Evolutionary conservation across 2,113 vertebrate genomes (phyloP).

Genomic region (Myotis davidii): DNA sequence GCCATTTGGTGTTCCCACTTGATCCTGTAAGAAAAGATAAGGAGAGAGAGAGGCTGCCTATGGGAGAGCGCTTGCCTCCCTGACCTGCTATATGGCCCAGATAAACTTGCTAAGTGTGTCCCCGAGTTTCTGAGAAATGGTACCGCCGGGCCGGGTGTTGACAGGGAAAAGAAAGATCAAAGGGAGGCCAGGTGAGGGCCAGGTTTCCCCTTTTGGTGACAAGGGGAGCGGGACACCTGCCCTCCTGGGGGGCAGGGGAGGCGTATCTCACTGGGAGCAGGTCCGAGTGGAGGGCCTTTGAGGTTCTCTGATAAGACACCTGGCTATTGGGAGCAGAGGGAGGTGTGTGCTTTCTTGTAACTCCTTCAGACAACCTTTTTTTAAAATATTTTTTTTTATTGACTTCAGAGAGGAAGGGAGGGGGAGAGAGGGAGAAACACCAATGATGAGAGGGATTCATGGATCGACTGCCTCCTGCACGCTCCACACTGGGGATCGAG

Average conservation of each 20-base stretch:
- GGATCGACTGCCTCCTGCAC: no score
- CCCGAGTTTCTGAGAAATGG: constrained; percentile 56
- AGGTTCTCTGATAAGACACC: background rate
- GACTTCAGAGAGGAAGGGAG: no score
- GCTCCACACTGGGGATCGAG: no score
- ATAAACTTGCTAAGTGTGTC: constrained; percentile 16
- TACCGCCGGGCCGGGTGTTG: background rate
- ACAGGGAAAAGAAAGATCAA: constrained; percentile 51
- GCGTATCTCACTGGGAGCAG: background rate
- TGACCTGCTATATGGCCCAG: background rate
- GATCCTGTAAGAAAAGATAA: constrained; percentile 23
- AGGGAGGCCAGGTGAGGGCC: constrained; percentile 35
- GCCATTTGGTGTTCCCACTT: constrained; percentile 60
- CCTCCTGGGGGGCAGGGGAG: background rate
- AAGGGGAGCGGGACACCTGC: background rate
- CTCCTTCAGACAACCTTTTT: background rate
- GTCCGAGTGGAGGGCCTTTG: background rate
- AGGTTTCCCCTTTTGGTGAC: constrained; percentile 1
- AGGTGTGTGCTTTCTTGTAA: background rate
- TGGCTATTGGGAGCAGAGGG: background rate
- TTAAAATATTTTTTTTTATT: background rate
- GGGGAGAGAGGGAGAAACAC: no score
- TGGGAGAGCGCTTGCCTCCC: background rate
- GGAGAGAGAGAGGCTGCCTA: background rate
- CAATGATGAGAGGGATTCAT: no score